These are phyloP conservation scores for Seira ritae DNA, from an alignment of 2,888 invertebrate species.

Conservation along the genomic window DNA sequence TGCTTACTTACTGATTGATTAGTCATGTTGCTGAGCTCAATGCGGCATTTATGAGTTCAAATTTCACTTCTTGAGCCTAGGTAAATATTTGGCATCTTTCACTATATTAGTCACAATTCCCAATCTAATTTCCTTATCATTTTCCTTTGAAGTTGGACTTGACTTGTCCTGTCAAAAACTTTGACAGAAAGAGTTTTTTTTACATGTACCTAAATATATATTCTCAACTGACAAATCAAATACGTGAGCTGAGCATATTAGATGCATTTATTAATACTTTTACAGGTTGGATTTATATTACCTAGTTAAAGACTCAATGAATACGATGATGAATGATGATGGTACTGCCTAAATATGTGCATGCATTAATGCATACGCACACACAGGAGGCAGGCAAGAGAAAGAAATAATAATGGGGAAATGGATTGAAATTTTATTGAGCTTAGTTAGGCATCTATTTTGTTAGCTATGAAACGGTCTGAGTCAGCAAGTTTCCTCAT, in stretches of 20 bases:
- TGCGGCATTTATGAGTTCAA: too few relatives aligned
- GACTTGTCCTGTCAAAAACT: too few relatives aligned
- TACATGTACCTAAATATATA: too few relatives aligned
- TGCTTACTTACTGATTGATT: too few relatives aligned
- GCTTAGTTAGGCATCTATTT: neutral
- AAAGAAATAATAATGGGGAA: neutral
- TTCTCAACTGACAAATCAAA: too few relatives aligned
- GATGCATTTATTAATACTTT: neutral
- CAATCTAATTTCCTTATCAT: too few relatives aligned
- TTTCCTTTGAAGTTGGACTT: too few relatives aligned
- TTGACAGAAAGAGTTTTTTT: too few relatives aligned
- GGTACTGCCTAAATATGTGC: neutral
- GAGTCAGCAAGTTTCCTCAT: conserved; percentile 1
- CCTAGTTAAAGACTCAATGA: neutral
- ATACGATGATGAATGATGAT: neutral
- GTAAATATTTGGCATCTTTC: too few relatives aligned
- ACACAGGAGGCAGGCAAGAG: neutral
- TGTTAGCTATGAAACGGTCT: neutral
- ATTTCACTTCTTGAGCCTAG: too few relatives aligned
- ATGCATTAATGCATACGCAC: neutral
- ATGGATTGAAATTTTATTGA: neutral
- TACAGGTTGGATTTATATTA: neutral
- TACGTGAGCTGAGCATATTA: neutral
- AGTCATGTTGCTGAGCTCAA: too few relatives aligned
- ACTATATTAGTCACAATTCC: too few relatives aligned